phyloP scores from a whole-genome alignment of 1,140 invertebrate genomes.

The Lepidotrigona ventralis region DNA sequence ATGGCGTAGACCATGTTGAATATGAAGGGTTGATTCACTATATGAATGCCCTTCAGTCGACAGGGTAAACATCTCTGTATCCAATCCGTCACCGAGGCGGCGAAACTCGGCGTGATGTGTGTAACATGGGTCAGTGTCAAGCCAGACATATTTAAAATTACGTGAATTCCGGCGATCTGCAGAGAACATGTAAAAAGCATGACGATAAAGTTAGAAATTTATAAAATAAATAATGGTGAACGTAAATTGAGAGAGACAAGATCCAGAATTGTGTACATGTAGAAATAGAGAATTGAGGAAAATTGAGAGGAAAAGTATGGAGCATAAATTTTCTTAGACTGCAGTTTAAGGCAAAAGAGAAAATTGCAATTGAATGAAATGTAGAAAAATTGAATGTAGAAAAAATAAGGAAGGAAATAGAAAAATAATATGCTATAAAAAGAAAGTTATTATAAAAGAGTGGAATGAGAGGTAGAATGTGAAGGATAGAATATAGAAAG shows the following conservation, averaged over 20 bases:
- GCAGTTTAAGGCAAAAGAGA: not conserved
- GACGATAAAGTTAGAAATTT: not conserved
- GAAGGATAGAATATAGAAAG: not conserved
- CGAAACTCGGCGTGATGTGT: conserved; percentile 87
- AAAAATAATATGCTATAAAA: no score
- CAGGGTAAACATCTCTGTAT: conserved; percentile 85
- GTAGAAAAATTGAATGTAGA: not conserved
- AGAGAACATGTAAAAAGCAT: not conserved
- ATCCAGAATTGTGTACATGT: no score
- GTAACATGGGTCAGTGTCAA: conserved; percentile 84
- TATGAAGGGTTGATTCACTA: conserved; percentile 89
- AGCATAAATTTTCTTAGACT: not conserved
- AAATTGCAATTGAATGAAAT: no score
- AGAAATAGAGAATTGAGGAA: no score
- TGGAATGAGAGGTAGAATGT: no score
- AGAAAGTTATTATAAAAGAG: no score
- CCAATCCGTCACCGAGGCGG: conserved; percentile 83
- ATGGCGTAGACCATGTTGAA: conserved; percentile 89
- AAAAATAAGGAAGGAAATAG: no score
- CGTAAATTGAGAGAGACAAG: no score
- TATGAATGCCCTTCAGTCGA: conserved; percentile 86
- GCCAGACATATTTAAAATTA: conserved; percentile 86
- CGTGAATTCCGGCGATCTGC: conserved; percentile 80
- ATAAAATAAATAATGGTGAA: no score
- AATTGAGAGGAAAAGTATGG: no score